Evolutionary conservation across 2,888 invertebrate genomes (phyloP).

Genomic region (Agrochola macilenta): DNA sequence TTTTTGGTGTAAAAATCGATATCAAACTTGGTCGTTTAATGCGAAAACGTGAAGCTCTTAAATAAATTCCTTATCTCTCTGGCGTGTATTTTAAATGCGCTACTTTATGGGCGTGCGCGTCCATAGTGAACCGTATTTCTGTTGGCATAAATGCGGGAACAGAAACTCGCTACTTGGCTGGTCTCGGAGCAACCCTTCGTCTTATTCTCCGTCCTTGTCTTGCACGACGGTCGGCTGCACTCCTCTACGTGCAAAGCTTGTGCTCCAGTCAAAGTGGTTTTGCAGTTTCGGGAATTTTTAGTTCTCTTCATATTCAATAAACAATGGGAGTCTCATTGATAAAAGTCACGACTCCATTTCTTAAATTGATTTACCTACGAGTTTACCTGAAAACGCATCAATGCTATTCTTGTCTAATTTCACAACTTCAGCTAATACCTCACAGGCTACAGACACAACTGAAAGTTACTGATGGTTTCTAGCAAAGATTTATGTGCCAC

Average conservation of each 20-base stretch:
- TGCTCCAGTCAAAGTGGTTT: constrained; percentile 65
- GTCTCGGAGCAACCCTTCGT: constrained; percentile 91
- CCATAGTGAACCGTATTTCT: constrained; percentile 84
- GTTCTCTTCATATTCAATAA: background rate
- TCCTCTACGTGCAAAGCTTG: constrained; percentile 81
- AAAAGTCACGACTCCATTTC: background rate
- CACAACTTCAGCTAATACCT: too few relatives aligned
- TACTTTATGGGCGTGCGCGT: constrained; percentile 87
- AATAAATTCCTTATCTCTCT: constrained; percentile 90
- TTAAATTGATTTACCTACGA: too few relatives aligned
- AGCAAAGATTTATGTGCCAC: too few relatives aligned
- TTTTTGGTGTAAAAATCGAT: constrained; percentile 79
- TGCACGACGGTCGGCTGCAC: constrained; percentile 88
- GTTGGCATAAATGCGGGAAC: constrained; percentile 66
- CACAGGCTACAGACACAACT: too few relatives aligned
- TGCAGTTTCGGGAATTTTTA: constrained; percentile 25
- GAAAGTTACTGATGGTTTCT: too few relatives aligned
- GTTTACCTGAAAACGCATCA: too few relatives aligned
- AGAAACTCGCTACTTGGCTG: constrained; percentile 84
- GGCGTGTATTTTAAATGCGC: constrained; percentile 88
- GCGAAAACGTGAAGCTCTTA: constrained; percentile 70
- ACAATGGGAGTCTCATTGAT: background rate
- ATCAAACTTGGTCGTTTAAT: constrained; percentile 39
- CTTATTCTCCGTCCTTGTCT: constrained; percentile 91
- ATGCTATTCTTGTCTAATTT: too few relatives aligned